These are phyloP conservation scores for Tympanoctomys barrerae DNA, from an alignment of 2,797 vertebrate genomes.

Conservation along the genomic window DNA sequence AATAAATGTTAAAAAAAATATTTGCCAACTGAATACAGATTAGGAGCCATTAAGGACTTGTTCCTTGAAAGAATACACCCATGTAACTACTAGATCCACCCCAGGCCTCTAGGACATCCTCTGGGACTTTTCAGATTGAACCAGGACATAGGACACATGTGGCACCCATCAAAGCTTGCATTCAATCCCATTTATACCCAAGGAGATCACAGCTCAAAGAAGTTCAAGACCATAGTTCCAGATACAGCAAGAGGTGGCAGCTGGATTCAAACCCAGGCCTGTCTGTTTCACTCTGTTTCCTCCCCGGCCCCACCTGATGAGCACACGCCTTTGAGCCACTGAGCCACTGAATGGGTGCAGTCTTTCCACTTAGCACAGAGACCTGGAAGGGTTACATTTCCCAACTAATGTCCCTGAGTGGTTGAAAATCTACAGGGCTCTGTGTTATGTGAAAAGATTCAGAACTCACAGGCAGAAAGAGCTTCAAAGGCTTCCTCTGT, in stretches of 20 bases:
- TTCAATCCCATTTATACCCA: not conserved
- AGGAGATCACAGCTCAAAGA: not conserved
- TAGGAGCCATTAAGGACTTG: not conserved
- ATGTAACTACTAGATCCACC: accelerated
- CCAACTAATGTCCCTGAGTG: accelerated
- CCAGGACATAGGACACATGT: not conserved
- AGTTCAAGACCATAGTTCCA: not conserved
- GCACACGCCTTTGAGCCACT: accelerated
- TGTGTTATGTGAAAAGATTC: not conserved
- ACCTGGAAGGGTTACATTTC: not conserved
- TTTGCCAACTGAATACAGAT: not conserved
- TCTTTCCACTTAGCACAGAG: not conserved
- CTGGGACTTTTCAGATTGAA: not conserved
- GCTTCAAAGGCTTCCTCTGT: not conserved
- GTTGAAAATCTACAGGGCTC: not conserved
- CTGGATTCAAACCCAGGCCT: not conserved
- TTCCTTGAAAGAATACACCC: not conserved
- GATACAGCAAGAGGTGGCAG: not conserved
- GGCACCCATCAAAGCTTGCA: not conserved
- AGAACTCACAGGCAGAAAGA: not conserved
- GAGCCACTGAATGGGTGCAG: not conserved
- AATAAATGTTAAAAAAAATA: too few species aligned
- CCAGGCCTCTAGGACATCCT: not conserved
- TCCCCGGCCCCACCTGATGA: not conserved
- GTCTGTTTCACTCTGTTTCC: not conserved